Base-by-base conservation (phyloP, 1,140 invertebrate genomes). In the Nomia melanderi region DNA sequence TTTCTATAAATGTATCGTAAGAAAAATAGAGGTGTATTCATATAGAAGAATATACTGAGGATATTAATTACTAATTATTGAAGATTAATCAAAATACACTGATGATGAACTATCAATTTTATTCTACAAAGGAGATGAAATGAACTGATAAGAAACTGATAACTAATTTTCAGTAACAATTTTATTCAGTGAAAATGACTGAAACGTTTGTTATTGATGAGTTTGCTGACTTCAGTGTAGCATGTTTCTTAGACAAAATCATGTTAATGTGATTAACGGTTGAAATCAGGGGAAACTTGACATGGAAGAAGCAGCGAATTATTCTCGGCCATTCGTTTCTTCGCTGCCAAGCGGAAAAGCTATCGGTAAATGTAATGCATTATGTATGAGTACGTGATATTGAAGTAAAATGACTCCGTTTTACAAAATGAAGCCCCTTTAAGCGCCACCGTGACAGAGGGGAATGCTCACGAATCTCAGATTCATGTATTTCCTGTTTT, bases 281-380 rank as follows among this genome's bases (percentile, higher is more conserved):
- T 11, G 14, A 31, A 9, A 11, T 4, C 4, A n/a, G 31, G 64
- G 54, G 17, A 23, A 20, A 23, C 39, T 12, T 41, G 66, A 25
- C 33, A 1, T 17, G 17, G 29, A 56, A 27, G 65, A 47, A 69
- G 56, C n/a, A 31, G 66, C 50, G 27, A 47, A 77, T 84, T 84
- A 86, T 82, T 82, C 82, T 44, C 20, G 53, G 39, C 67, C 66
- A 77, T 80, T 76, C 66, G 50, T 81, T 81, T 54, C 72, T 12
- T 63, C 11, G 23, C 7, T 25, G 57, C 14, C 11, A 41, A 53
- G 54, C 59, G 69, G 41, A 73, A 75, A 77, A 82, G 67, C 81
- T 80, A 88, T 88, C 79, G 73, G 78, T 64, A 87, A 89, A 88
- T 89, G 87, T 65, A 70, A 88, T 89, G 86, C 81, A 89, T 89